Evolutionary conservation across 2,888 invertebrate genomes (phyloP).

Genomic region (Galeruca laticollis): DNA sequence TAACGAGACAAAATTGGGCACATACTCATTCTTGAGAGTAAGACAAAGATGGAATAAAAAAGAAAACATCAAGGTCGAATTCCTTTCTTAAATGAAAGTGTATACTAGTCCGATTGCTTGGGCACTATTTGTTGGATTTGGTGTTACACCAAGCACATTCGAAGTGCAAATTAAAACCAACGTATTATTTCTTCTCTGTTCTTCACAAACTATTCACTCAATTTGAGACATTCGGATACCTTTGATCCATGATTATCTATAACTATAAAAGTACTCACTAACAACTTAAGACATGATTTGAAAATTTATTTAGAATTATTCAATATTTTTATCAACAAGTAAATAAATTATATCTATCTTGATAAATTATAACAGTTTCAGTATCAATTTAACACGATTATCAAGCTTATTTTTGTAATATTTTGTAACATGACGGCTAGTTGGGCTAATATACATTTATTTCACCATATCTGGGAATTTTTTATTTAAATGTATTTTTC

Average conservation of each 20-base stretch:
- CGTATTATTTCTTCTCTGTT: background rate
- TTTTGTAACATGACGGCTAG: background rate
- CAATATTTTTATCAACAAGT: too few relatives aligned
- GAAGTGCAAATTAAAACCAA: too few relatives aligned
- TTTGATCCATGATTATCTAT: background rate
- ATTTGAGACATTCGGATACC: background rate
- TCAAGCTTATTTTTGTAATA: background rate
- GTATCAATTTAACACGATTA: background rate
- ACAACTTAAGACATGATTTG: too few relatives aligned
- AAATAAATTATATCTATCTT: too few relatives aligned
- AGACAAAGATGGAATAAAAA: conserved; percentile 20
- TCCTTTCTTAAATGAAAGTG: conserved; percentile 15
- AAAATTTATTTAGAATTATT: too few relatives aligned
- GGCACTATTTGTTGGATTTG: background rate
- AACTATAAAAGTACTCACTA: background rate
- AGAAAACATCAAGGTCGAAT: conserved; percentile 25
- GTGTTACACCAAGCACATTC: too few relatives aligned
- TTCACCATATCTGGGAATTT: background rate
- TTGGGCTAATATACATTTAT: background rate
- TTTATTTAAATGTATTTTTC: background rate
- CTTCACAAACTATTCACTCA: background rate
- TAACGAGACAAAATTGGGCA: conserved; percentile 3
- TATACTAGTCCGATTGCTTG: conserved; percentile 5
- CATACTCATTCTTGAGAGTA: background rate
- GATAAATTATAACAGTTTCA: too few relatives aligned